Percentiles rank a stretch among this genome's conserved stretches.
Conservation (phyloP, 2,113 vertebrate species). For the Pachyramphus minor region DNA sequence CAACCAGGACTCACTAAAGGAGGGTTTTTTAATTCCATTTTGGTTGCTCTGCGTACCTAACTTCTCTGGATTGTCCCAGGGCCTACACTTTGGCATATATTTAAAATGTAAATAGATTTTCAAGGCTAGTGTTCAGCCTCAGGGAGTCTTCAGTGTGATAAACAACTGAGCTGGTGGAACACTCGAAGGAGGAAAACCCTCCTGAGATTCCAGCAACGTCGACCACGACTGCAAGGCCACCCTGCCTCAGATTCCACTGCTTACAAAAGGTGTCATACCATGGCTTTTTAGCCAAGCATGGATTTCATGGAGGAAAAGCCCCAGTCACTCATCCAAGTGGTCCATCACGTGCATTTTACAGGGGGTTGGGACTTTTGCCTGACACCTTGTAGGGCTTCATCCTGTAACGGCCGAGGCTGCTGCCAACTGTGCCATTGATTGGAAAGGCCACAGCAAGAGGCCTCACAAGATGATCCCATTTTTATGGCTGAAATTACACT, state of each 20-base stretch:
- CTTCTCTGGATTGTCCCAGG: background rate
- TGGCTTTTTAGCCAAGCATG: background rate
- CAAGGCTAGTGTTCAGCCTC: background rate
- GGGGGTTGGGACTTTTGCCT: background rate
- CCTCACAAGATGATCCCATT: background rate
- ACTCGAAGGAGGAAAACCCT: background rate
- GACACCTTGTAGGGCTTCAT: background rate
- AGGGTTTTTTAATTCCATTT: background rate
- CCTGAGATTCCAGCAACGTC: background rate
- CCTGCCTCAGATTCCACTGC: background rate
- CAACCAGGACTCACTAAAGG: background rate
- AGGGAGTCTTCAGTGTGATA: background rate
- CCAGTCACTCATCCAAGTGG: background rate
- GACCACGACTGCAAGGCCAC: background rate
- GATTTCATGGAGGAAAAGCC: background rate
- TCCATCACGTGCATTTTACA: fast-evolving
- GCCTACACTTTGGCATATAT: background rate
- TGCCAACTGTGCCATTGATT: background rate
- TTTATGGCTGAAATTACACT: slow-evolving; percentile 41
- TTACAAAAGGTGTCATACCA: too few relatives aligned
- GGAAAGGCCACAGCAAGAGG: background rate
- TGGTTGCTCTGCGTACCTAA: background rate
- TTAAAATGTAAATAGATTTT: slow-evolving; percentile 33
- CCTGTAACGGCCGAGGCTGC: background rate
- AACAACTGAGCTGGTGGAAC: background rate